phyloP scores from a whole-genome alignment of 2,888 invertebrate species.

The Paralinhomoeus sp. region DNA sequence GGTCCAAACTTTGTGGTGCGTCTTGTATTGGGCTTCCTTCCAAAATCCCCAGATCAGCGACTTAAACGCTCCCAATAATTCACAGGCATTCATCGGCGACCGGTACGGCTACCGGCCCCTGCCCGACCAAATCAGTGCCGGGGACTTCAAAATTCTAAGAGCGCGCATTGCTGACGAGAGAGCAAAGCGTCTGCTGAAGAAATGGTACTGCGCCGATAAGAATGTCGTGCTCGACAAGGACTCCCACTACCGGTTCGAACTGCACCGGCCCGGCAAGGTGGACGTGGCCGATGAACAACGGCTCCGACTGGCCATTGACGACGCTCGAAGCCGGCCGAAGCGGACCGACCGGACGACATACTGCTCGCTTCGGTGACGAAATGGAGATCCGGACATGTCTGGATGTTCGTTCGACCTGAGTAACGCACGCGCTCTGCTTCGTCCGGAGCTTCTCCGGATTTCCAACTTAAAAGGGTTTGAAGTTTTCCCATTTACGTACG shows the following conservation, averaged over 20 bases:
- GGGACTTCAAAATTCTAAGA: slow-evolving; percentile 60
- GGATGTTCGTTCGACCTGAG: neutral
- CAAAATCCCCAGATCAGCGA: neutral
- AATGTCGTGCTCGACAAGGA: slow-evolving; percentile 59
- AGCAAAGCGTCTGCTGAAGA: slow-evolving; percentile 57
- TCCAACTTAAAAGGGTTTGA: neutral
- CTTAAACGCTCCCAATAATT: too few relatives aligned
- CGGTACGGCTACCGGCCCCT: slow-evolving; percentile 92
- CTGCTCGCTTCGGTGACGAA: neutral
- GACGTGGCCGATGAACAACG: too few relatives aligned
- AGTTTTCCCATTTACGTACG: neutral
- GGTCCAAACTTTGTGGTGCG: slow-evolving; percentile 76
- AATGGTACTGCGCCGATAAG: slow-evolving; percentile 80
- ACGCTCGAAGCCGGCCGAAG: neutral
- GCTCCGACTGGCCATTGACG: neutral
- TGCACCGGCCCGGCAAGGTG: too few relatives aligned
- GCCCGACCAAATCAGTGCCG: slow-evolving; percentile 70
- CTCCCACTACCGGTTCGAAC: slow-evolving; percentile 15
- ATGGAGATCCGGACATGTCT: neutral
- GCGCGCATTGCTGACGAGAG: slow-evolving; percentile 59
- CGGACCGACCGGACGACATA: neutral
- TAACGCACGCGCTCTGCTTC: neutral
- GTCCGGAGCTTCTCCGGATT: neutral
- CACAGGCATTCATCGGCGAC: slow-evolving; percentile 79
- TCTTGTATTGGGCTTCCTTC: neutral